Evolutionary conservation across 92 coral and sea anemone genomes (phyloP).

Genomic region (Galaxea fascicularis): DNA sequence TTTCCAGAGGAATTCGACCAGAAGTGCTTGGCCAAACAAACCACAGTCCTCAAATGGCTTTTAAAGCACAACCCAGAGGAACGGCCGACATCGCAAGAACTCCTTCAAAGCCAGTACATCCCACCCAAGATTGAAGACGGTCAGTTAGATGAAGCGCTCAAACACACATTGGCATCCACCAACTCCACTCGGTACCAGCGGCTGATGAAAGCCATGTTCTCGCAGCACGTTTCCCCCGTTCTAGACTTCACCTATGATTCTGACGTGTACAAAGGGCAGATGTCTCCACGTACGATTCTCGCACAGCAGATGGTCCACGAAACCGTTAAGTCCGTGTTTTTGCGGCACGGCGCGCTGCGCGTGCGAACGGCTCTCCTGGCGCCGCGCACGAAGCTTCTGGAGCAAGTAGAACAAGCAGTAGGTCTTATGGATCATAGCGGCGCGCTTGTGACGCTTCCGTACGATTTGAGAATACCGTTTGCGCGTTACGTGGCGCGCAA

Average conservation of each 20-base stretch:
- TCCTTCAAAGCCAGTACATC: conserved; percentile 93
- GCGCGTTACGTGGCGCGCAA: conserved; percentile 91
- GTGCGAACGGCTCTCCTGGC: conserved; percentile 82
- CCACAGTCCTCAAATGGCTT: conserved; percentile 85
- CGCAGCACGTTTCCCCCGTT: conserved; percentile 80
- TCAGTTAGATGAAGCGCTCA: conserved; percentile 91
- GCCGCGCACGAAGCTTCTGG: conserved; percentile 81
- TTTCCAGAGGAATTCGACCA: conserved; percentile 87
- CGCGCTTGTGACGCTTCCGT: conserved; percentile 85
- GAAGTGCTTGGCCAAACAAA: conserved; percentile 78
- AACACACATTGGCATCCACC: conserved; percentile 90
- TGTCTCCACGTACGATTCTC: conserved; percentile 67
- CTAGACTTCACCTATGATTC: conserved; percentile 90
- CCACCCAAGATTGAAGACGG: conserved; percentile 98
- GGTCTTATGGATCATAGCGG: conserved; percentile 95
- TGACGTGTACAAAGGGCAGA: conserved; percentile 69
- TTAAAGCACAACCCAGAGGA: conserved; percentile 89
- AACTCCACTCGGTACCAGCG: conserved; percentile 95
- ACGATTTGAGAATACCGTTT: conserved; percentile 89
- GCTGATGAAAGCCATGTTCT: conserved; percentile 85
- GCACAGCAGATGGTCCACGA: conserved; percentile 90
- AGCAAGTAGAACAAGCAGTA: conserved; percentile 80
- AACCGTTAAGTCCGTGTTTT: conserved; percentile 72
- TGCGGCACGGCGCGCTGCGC: conserved; percentile 87
- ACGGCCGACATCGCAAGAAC: conserved; percentile 97